Conservation (phyloP, 2,888 invertebrate genomes). For the Pseudanteris insignis region DNA sequence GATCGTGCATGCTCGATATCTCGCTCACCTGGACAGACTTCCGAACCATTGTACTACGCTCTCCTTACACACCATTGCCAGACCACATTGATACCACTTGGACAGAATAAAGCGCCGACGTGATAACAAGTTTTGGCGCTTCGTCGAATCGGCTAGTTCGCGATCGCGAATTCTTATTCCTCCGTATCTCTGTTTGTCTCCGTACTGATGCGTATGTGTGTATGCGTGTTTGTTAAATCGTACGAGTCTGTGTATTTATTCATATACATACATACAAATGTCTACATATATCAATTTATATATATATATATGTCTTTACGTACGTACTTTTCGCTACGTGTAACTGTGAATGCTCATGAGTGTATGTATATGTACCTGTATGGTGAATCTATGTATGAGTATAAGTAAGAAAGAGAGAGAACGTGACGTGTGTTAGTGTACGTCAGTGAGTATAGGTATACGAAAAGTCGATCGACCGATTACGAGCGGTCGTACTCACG, state of each 20-base stretch:
- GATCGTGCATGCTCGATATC: not conserved
- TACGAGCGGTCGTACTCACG: slow-evolving; percentile 36
- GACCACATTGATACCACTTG: slow-evolving; percentile 71
- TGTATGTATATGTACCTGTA: not conserved
- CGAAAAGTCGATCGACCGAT: slow-evolving; percentile 31
- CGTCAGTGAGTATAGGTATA: slow-evolving; percentile 4
- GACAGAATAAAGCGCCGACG: slow-evolving; percentile 61
- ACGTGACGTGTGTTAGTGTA: slow-evolving; percentile 6
- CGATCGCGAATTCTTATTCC: slow-evolving; percentile 27
- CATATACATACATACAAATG: not conserved
- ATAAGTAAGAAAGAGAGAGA: slow-evolving; percentile 5
- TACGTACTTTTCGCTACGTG: not conserved
- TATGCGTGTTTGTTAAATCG: slow-evolving; percentile 3
- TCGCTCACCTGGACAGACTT: slow-evolving; percentile 70
- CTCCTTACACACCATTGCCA: slow-evolving; percentile 96
- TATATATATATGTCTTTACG: not conserved
- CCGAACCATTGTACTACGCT: slow-evolving; percentile 98
- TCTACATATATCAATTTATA: not conserved
- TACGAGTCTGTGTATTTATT: not conserved
- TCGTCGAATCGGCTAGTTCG: slow-evolving; percentile 45
- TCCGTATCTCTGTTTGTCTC: slow-evolving; percentile 11
- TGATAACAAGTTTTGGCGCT: slow-evolving; percentile 57
- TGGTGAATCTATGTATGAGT: not conserved
- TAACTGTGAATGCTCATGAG: not conserved
- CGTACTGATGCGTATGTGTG: slow-evolving; percentile 1